Base-by-base conservation (phyloP, 2,113 vertebrate species). In the Actinemys pallida region DNA sequence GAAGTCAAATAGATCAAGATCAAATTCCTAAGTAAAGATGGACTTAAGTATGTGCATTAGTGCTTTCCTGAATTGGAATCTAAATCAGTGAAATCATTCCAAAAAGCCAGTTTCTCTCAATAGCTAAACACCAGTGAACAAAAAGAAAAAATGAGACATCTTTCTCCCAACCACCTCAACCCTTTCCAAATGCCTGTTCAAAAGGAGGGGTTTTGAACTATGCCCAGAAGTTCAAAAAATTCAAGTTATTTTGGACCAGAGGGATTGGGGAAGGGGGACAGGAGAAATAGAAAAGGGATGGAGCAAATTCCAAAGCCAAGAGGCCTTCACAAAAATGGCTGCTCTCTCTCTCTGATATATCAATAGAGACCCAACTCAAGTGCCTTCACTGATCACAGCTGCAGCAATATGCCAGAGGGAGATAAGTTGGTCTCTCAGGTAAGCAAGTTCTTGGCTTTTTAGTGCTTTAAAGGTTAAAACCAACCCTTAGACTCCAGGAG, bases 171-270 rank as follows among this genome's bases (percentile, higher is more conserved):
- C 0, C 25, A 80, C 65, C 25, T 10, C 56, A 78, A 6, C 13
- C 90, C 27, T 86, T 95, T 47, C 16, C 31, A 94, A 16, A 10
- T 1, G 81, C 3, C 17, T 0, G 1, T 17, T 56, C 80, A 47
- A 80, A 90, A 94, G 13, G 62, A 35, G 29, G 39, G 22, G 22
- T 10, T 75, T 75, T 39, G 47, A 86, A 81, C 2, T 81, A 83
- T 14, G 82, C 79, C 8, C 65, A 90, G 92, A n/a, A 42, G 54
- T 69, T 49, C 12, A 94, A 90, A 1, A 80, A 82, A 78, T 83
- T 35, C 62, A 29, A 10, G 81, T 6, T 2, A 47, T 19, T 93
- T 75, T 9, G 14, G 16, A 4, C 14, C 83, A 24, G 78, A 11
- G 81, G 42, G 10, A 90, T 13, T 76, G 20, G 76, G 16, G 5